Percentiles rank a stretch among this genome's conserved stretches.
Evolutionary conservation across 2,113 vertebrate genomes (phyloP).

Genomic region (Hemiprocne comata): DNA sequence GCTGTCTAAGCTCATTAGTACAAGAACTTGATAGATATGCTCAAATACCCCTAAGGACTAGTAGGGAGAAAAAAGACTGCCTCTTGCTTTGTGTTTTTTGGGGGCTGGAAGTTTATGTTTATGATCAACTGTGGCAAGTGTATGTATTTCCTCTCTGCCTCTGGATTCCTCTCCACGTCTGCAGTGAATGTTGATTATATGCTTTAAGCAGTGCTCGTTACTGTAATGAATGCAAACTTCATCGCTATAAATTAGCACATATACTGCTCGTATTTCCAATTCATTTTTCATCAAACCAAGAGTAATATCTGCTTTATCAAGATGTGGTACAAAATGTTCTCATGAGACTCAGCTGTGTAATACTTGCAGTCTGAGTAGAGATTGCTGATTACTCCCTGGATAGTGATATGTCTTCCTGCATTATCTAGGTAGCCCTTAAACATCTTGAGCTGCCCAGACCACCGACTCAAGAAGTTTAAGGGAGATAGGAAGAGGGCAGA

Average conservation of each 20-base stretch:
- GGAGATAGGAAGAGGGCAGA: neutral
- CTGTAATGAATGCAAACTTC: slow-evolving; percentile 51
- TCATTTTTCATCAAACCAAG: slow-evolving; percentile 47
- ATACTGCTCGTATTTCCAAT: neutral
- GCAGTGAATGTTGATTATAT: slow-evolving; percentile 20
- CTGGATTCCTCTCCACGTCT: slow-evolving; percentile 33
- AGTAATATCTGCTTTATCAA: slow-evolving; percentile 11
- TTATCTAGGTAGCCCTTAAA: neutral
- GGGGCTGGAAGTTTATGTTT: slow-evolving; percentile 25
- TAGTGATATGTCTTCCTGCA: neutral
- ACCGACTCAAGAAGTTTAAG: neutral
- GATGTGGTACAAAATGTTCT: slow-evolving; percentile 22
- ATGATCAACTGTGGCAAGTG: neutral
- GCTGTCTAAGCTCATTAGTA: neutral
- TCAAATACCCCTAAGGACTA: neutral
- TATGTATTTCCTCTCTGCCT: neutral
- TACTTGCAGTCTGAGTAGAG: neutral
- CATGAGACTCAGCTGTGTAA: neutral
- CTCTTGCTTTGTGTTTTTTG: neutral
- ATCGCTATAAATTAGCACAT: slow-evolving; percentile 5
- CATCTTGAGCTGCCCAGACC: neutral
- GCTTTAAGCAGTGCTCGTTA: slow-evolving; percentile 24
- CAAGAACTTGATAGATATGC: neutral
- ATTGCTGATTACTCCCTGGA: neutral
- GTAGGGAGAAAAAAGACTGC: neutral